Evolutionary conservation across 2,113 vertebrate species (phyloP), one percentile per base, ranked within the genome.

Genomic region (Zeus faber): DNA sequence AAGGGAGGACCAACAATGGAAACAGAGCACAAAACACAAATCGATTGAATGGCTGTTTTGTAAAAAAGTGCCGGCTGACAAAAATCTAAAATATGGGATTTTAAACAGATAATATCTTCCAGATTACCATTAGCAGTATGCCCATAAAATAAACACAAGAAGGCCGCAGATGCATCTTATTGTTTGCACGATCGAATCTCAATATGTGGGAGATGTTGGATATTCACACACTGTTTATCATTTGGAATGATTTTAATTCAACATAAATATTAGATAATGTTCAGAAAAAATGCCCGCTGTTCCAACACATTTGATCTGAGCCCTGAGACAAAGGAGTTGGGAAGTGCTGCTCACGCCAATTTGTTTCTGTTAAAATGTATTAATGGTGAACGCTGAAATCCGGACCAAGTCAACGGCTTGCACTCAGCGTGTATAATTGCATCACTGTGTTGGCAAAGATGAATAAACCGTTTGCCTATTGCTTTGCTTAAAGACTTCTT

Each of bases 151-250:
- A n/a, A n/a, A n/a, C n/a, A n/a, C n/a, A n/a, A n/a, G n/a, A n/a
- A n/a, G n/a, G n/a, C n/a, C n/a, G n/a, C n/a, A n/a, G n/a, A n/a
- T n/a, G n/a, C n/a, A n/a, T n/a, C n/a, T n/a, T n/a, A n/a, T n/a
- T n/a, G n/a, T n/a, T n/a, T n/a, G n/a, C n/a, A n/a, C n/a, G n/a
- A n/a, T n/a, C n/a, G n/a, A n/a, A n/a, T 6, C 6, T 6, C 4
- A 17, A 18, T 16, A 41, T 16, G 1, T 17, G 17, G 39, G n/a
- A 17, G 39, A 41, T 8, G 8, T 17, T 6, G 39, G 40, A 2
- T 43, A n/a, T n/a, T n/a, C n/a, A n/a, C n/a, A n/a, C n/a, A 43
- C 18, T 43, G 40, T 43, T 43, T 17, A 17, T 18, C 40, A 43
- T 8, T 20, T 14, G 18, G 9, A 43, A 16, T 16, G 5, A 43